Evolutionary conservation across 2,888 invertebrate genomes (phyloP).

Genomic region (Beris morrisii): DNA sequence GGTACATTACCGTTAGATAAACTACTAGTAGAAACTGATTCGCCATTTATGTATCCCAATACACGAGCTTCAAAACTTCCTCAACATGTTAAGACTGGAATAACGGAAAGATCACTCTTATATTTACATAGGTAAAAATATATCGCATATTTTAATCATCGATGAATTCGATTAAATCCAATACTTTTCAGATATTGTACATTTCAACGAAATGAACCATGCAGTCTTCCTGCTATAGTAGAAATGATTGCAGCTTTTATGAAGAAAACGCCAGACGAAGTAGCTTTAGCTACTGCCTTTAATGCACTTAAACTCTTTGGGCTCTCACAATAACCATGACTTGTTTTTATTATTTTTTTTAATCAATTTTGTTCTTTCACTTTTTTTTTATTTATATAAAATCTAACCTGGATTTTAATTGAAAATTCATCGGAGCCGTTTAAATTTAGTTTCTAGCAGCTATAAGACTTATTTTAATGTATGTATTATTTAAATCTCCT

Average conservation of each 20-base stretch:
- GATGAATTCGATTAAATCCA: not conserved
- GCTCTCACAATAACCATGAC: constrained; percentile 65
- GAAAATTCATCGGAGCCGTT: constrained; percentile 18
- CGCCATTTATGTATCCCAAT: constrained; percentile 96
- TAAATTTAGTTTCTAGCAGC: constrained; percentile 25
- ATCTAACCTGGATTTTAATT: not conserved
- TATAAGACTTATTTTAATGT: constrained; percentile 5
- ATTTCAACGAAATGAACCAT: constrained; percentile 95
- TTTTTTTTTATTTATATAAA: constrained; percentile 9
- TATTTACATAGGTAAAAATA: constrained; percentile 53
- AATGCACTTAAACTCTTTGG: constrained; percentile 91
- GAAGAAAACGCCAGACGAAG: constrained; percentile 82
- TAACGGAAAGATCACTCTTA: constrained; percentile 74
- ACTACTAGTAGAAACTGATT: constrained; percentile 88
- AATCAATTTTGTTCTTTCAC: not conserved
- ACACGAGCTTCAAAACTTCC: constrained; percentile 91
- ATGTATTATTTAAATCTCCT: not conserved
- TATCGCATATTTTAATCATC: not conserved
- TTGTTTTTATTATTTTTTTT: not conserved
- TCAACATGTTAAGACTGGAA: constrained; percentile 79
- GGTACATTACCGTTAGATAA: constrained; percentile 80
- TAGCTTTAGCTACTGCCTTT: constrained; percentile 86
- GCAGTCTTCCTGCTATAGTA: constrained; percentile 87
- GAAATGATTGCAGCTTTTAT: constrained; percentile 94
- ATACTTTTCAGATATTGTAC: constrained; percentile 73